Conservation (phyloP, 2,888 invertebrate genomes). For the Dryocosmus kuriphilus region DNA sequence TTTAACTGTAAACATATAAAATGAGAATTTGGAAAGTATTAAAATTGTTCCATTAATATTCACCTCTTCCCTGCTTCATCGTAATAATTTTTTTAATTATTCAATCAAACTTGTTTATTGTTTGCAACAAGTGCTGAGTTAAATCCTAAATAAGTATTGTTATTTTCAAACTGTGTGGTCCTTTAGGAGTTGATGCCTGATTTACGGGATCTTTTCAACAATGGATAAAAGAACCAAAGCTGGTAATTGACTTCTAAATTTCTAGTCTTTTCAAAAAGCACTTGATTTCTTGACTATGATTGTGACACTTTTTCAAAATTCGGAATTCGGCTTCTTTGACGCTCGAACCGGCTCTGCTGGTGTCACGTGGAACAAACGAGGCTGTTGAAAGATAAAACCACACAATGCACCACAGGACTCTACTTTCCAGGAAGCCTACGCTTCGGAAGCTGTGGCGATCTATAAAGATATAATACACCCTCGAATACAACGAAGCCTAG, state of each 20-base stretch:
- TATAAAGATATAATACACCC: constrained; percentile 40
- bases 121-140: too few species aligned
- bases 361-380: constrained; percentile 69
- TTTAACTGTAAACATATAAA: too few species aligned
- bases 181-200: neutral
- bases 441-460: constrained; percentile 50
- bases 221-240: neutral
- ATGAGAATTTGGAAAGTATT: too few species aligned
- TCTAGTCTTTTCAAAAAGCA: neutral
- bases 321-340: constrained; percentile 61
- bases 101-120: neutral
- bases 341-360: constrained; percentile 58
- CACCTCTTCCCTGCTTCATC: neutral
- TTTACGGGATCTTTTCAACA: neutral
- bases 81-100: neutral
- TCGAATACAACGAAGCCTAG: neutral
- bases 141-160: neutral
- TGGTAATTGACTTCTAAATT: constrained; percentile 12
- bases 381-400: constrained; percentile 73
- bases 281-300: constrained; percentile 14
- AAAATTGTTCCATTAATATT: too few species aligned
- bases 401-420: constrained; percentile 68
- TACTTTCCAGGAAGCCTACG: constrained; percentile 56
- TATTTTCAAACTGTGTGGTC: neutral
- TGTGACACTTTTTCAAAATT: constrained; percentile 54